Base-by-base conservation (phyloP, 2,113 vertebrate species). In the Eulacestoma nigropectus region DNA sequence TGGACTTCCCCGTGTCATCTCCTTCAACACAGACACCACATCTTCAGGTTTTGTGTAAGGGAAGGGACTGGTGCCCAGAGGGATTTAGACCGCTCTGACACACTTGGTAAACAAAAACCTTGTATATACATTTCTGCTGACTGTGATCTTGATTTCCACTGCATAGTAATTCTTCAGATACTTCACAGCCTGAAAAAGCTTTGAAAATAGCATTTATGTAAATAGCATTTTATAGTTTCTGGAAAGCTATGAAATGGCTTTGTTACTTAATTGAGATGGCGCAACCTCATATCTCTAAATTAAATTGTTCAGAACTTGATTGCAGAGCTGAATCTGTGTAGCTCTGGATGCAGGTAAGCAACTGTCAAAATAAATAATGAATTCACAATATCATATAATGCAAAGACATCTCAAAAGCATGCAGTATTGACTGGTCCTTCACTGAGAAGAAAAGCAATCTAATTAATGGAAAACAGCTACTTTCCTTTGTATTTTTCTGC, bases 61-160 rank as follows among this genome's bases (percentile, higher is more conserved):
- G 29, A 26, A 50, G 27, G n/a, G 12, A 39, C 27, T 10, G 11
- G 41, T 21, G 23, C 55, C 23, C 30, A 25, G 20, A 37, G 19
- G 13, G 10, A 3, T 37, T 64, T n/a, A 23, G 15, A 41, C 26
- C 0, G 0, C 1, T 44, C 35, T 15, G 16, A 59, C 16, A 6
- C 47, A 19, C 46, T 81, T 44, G 1, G 1, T 16, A 62, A 70
- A 30, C 39, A 37, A 39, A 69, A 37, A 35, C 3, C 46, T 56
- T 9, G 0, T 5, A 11, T 12, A 0, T 16, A 9, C 14, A 5
- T 82, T 69, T 37, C 30, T 53, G n/a, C 19, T 1, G 1, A 27
- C 30, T 11, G 8, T 46, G 35, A 13, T 52, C 44, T 53, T 73
- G 16, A 35, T 47, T 77, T 80, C 32, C 84, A 74, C 22, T 65